Evolutionary conservation across 2,797 vertebrate species (phyloP).

Genomic region (Antrozous pallidus): DNA sequence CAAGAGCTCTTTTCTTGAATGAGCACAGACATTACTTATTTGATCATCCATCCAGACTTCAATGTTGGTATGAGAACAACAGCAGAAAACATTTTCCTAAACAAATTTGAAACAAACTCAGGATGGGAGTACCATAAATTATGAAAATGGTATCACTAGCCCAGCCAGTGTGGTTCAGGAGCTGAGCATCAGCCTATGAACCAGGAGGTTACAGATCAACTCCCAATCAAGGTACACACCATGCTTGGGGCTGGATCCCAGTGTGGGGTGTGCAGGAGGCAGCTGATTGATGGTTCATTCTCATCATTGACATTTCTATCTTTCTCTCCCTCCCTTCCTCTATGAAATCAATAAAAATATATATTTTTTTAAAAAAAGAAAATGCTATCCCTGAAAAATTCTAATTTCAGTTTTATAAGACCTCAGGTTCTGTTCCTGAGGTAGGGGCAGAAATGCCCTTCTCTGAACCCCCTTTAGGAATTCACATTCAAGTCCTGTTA

Average conservation of each 20-base stretch:
- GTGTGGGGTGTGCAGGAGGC: too few species aligned
- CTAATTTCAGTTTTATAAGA: not conserved
- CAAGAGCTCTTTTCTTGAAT: not conserved
- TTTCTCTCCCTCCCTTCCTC: too few species aligned
- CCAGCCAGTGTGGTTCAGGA: too few species aligned
- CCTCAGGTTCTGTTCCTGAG: not conserved
- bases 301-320: too few species aligned
- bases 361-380: not conserved
- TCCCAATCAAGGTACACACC: too few species aligned
- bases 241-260: too few species aligned
- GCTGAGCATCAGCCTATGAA: too few species aligned
- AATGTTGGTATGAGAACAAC: not conserved
- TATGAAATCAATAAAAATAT: too few species aligned
- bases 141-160: slow-evolving; percentile 49
- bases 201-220: too few species aligned
- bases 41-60: too few species aligned
- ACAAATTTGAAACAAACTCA: slow-evolving; percentile 24
- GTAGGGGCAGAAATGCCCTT: not conserved
- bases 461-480: not conserved
- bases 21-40: not conserved
- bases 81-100: slow-evolving; percentile 51
- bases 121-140: slow-evolving; percentile 6
- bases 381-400: slow-evolving; percentile 27
- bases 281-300: too few species aligned
- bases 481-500: not conserved